These are phyloP conservation scores for Linnaemya vulpina DNA, from an alignment of 2,888 invertebrate genomes.

Conservation along the genomic window DNA sequence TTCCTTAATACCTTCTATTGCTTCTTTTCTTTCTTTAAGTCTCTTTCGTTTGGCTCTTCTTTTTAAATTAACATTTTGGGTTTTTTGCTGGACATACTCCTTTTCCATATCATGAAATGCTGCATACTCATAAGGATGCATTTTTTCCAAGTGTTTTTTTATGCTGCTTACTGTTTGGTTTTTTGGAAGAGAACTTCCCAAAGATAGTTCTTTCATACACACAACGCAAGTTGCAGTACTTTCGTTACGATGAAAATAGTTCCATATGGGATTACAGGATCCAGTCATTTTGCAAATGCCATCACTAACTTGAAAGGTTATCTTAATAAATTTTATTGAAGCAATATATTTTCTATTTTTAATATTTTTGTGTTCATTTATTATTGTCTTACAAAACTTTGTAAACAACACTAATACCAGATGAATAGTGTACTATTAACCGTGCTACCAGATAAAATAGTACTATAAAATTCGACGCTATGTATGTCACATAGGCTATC, in stretches of 20 bases:
- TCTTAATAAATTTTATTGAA: background rate
- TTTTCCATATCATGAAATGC: conserved; percentile 56
- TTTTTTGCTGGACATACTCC: conserved; percentile 55
- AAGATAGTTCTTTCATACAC: conserved; percentile 62
- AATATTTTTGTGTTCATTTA: background rate
- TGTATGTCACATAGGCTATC: too few relatives aligned
- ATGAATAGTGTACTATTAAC: background rate
- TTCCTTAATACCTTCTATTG: conserved; percentile 63
- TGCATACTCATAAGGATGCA: conserved; percentile 57
- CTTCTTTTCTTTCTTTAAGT: conserved; percentile 61
- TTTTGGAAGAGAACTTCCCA: conserved; percentile 58
- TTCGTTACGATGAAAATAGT: conserved; percentile 67
- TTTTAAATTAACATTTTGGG: conserved; percentile 61
- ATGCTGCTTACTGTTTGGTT: conserved; percentile 66
- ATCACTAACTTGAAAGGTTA: background rate
- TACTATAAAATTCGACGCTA: too few relatives aligned
- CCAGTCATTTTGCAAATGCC: conserved; percentile 29
- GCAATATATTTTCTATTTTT: background rate
- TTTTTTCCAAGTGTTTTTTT: conserved; percentile 67
- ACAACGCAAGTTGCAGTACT: conserved; percentile 66
- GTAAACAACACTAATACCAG: conserved; percentile 47
- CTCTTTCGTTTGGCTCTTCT: conserved; percentile 60
- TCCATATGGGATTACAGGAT: conserved; percentile 64
- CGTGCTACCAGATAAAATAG: background rate
- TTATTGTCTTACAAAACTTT: background rate